Base-by-base conservation (phyloP, 2,113 vertebrate species). In the Actenoides lindsayi region DNA sequence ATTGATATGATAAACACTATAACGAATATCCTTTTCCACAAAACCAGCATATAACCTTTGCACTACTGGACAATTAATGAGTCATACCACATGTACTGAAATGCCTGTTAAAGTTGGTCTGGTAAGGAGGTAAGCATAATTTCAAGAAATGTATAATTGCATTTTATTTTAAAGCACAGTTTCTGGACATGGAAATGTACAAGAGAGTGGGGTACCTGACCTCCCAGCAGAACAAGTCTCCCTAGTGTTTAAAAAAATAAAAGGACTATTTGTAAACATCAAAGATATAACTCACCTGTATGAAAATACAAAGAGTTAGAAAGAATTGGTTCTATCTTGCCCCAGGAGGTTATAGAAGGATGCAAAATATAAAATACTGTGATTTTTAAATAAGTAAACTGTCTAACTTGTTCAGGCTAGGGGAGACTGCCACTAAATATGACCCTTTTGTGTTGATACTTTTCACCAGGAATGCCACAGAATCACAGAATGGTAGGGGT, bases 61-160 rank as follows among this genome's bases (percentile, higher is more conserved):
- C 31, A 50, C 44, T 51, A 31, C 28, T 4, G 46, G n/a, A n/a
- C 31, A 78, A 90, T 37, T 20, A 50, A 28, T 3, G 42, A 56
- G 20, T 64, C 0, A 0, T 28, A 75, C 20, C 46, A 56, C 14
- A 46, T 0, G 1, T 27, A 64, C 13, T 23, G 18, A 73, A 92
- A 83, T 28, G 42, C 33, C 24, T 76, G 25, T 59, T 75, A 46
- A 60, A 85, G 35, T 16, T 67, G 68, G 37, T 83, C 57, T 50
- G 54, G 13, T 24, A 89, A 94, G 46, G 44, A 75, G 24, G 51
- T 39, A 84, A 64, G 41, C 31, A 37, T n/a, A 19, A 75, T 71
- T 74, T 81, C 53, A 79, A 62, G 48, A 75, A 69, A 33, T 3
- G 11, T 17, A 41, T 35, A 65, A 80, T 4, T 17, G 79, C 9